phyloP scores from a whole-genome alignment of 2,113 vertebrate genomes.

The Forbesichthys papilliferus region DNA sequence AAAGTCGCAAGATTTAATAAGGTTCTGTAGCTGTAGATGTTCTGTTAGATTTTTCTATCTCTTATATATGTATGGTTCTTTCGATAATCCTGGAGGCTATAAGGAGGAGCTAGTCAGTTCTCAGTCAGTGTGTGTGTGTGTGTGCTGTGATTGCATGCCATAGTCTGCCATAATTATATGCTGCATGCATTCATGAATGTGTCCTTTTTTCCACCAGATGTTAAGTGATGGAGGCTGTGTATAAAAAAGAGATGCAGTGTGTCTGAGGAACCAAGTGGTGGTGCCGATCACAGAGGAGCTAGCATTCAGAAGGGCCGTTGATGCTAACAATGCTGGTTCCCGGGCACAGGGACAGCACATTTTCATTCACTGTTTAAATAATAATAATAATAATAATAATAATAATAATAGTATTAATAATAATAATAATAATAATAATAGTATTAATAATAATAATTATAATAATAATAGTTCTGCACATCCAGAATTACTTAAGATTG shows the following conservation, averaged over 20 bases:
- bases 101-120: conserved; percentile 66
- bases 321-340: conserved; percentile 82
- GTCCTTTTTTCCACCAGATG: conserved; percentile 57
- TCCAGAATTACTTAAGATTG: not conserved
- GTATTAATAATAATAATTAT: no score
- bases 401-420: no score
- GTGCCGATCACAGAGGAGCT: conserved; percentile 81
- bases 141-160: conserved; percentile 4
- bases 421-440: no score
- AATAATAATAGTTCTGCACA: no score
- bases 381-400: no score
- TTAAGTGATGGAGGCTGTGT: conserved; percentile 72
- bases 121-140: conserved; percentile 48
- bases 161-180: not conserved
- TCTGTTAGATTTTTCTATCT: no score
- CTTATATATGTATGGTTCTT: no score
- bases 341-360: conserved; percentile 70
- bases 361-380: no score
- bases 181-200: conserved; percentile 10
- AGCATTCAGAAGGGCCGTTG: conserved; percentile 77
- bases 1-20: no score
- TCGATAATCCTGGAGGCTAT: conserved; percentile 59
- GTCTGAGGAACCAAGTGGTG: conserved; percentile 85
- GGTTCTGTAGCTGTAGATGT: no score
- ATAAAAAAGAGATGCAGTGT: conserved; percentile 73